Evolutionary conservation across 2,113 vertebrate genomes (phyloP), one percentile per base, ranked within the genome.

Genomic region (Tenrec ecaudatus): DNA sequence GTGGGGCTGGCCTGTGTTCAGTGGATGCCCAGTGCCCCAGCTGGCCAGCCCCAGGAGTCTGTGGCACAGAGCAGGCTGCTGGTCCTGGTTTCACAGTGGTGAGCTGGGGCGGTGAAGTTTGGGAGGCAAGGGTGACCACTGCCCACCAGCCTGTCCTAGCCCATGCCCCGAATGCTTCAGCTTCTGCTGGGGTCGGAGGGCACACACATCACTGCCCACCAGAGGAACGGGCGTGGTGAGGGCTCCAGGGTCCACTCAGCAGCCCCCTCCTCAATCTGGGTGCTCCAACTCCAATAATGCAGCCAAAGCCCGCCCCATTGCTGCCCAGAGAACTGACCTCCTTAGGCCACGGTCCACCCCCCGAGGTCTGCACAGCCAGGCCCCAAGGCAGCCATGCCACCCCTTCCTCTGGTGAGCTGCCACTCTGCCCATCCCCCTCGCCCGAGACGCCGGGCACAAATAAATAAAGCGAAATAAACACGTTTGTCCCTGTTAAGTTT

Each of bases 401-500:
- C 22, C 17, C 33, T 16, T 92, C 38, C 82, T 19, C 40, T 2
- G 47, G 8, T 58, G 64, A 95, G 69, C 76, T 0, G 0, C 11
- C 10, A 66, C 22, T 22, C 43, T 16, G 76, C 27, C 40, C 40
- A 22, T 22, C 57, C 64, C 29, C 43, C 86, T 2, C 1, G 6
- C 0, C 4, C 47, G 3, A 1, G 93, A 92, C 58, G 64, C 91
- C 58, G 76, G 86, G 64, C 33, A 22, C 89, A 85, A 86, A 82
- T 86, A 80, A 92, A 93, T 88, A 73, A 80, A 73, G 66, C 0
- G 43, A 73, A 90, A 81, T 47, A 68, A 86, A 92, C 93, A 84
- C 0, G 4, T 84, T 87, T 84, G 78, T 94, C 87, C 71, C 91
- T 87, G 91, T 87, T 95, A 82, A 47, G 78, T 79, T 95, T 89